These are phyloP conservation scores for Aplysia californica DNA, from an alignment of 1,140 invertebrate genomes.

Conservation along the genomic window DNA sequence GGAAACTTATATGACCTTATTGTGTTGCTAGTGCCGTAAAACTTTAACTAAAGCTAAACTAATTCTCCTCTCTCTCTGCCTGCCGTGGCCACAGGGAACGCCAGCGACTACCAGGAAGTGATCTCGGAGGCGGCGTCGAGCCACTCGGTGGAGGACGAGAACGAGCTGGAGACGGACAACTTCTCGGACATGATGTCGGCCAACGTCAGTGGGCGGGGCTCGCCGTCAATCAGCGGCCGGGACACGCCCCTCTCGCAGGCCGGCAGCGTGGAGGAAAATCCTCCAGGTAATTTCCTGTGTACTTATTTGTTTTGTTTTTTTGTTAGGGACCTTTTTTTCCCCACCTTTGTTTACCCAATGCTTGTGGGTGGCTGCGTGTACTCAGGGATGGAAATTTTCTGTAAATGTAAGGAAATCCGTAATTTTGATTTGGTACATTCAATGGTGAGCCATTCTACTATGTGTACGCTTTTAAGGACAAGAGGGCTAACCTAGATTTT, in stretches of 20 bases:
- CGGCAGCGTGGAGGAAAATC: conserved; percentile 51
- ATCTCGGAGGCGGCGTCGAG: conserved; percentile 95
- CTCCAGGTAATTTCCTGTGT: conserved; percentile 59
- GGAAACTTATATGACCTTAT: too few species aligned
- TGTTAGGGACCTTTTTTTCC: neutral
- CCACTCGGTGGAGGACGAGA: conserved; percentile 88
- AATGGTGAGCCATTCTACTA: neutral
- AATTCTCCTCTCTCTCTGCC: too few species aligned
- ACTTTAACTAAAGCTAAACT: too few species aligned
- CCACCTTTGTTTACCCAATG: neutral
- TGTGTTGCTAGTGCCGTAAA: too few species aligned
- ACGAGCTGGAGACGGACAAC: conserved; percentile 83
- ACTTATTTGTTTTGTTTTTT: neutral
- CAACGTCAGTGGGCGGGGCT: conserved; percentile 88
- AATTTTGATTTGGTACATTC: neutral
- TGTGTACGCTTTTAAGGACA: too few species aligned
- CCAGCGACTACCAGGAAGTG: conserved; percentile 92
- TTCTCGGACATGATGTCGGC: conserved; percentile 94
- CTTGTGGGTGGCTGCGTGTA: neutral
- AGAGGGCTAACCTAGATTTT: too few species aligned
- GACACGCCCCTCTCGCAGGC: conserved; percentile 90
- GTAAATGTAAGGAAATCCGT: too few species aligned
- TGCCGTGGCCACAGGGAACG: too few species aligned
- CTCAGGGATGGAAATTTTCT: too few species aligned
- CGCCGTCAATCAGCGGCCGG: conserved; percentile 87